Evolutionary conservation across 2,888 invertebrate species (phyloP), one percentile per base, ranked within the genome.

Genomic region (Flabesymbios commensalis): DNA sequence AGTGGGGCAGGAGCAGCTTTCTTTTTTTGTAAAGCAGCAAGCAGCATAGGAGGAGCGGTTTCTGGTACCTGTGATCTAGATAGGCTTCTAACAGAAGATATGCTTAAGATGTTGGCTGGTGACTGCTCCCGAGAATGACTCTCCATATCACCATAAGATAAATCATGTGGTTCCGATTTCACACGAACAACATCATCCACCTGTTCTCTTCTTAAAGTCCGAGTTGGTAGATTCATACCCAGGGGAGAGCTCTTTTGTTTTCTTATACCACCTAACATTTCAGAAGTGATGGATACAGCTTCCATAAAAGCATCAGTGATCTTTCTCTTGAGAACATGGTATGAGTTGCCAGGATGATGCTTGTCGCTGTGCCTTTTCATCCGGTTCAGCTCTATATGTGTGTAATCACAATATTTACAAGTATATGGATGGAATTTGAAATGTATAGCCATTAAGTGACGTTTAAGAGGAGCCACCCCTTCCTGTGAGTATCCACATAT

Each of bases 391-490:
- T 67, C 64, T 33, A 62, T 59, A 19, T 59, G 51, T 2, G 64
- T 57, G 29, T 65, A 41, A 10, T 59, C 63, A 42, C 69, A 69
- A 48, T 69, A 59, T 14, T 49, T 49, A 26, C 69, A 69, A n/a
- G 56, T 63, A 52, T 58, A 69, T 17, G 69, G 69, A 43, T 69
- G 65, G 51, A 53, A 58, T 28, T 57, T 52, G 19, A 69, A 32
- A 26, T 69, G 69, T 10, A 55, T 41, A 17, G 57, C 57, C 14
- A 55, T 45, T 5, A 69, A 56, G 48, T 69, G 69, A 7, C 60
- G 52, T 36, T 57, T 63, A 17, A 69, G 55, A 1, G 58, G 28
- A 3, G 58, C 45, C 33, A 41, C 36, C 31, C 55, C 54, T 24
- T 51, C 54, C 41, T 55, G 52, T 4, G 32, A 24, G 28, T 51